Evolutionary conservation across 2,113 vertebrate genomes (phyloP).

Genomic region (Rallus limicola): DNA sequence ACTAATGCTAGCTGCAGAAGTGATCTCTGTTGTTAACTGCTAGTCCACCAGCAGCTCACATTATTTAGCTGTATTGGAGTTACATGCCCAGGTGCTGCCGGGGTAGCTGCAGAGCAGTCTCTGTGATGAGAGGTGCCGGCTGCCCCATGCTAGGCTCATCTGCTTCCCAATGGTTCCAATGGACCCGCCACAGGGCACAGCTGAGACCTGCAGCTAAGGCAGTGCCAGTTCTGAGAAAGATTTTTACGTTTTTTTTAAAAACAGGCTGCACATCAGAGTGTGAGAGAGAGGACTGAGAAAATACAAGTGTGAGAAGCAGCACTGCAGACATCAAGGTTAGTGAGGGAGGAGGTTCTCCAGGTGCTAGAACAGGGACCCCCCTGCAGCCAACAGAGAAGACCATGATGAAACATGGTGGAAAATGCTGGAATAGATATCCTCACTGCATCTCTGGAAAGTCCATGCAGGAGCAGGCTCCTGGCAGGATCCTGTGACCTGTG

Average conservation of each 20-base stretch:
- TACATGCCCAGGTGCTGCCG: too few relatives aligned
- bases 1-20: not conserved
- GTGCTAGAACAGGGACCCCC: rapidly evolving
- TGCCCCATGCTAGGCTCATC: rapidly evolving
- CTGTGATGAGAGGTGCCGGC: rapidly evolving
- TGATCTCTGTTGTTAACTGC: not conserved
- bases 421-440: not conserved
- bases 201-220: too few relatives aligned
- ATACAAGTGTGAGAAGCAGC: not conserved
- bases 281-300: not conserved
- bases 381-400: not conserved
- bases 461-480: not conserved
- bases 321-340: not conserved
- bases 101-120: rapidly evolving
- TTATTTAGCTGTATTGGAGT: not conserved
- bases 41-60: not conserved
- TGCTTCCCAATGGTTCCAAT: rapidly evolving
- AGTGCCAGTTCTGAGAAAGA: not conserved
- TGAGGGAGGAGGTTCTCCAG: not conserved
- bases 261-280: not conserved
- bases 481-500: not conserved
- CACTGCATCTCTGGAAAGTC: not conserved
- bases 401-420: not conserved
- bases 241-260: not conserved
- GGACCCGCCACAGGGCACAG: rapidly evolving